phyloP scores from a whole-genome alignment of 2,888 invertebrate genomes.

The Linyphia triangularis region DNA sequence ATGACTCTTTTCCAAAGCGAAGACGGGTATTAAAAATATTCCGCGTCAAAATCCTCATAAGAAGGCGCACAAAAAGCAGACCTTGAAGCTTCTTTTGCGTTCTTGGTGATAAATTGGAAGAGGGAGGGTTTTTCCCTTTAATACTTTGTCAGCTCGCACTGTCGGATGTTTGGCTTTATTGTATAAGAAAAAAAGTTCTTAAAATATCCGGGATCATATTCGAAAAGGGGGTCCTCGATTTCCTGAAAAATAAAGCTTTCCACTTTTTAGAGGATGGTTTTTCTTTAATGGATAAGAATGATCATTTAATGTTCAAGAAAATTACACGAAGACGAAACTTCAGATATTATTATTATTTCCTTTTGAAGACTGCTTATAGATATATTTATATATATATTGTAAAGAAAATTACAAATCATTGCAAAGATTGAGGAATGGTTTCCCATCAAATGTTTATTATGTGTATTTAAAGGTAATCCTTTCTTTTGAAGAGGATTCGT shows the following conservation, averaged over 20 bases:
- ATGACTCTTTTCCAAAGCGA: not conserved
- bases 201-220: slow-evolving; percentile 7
- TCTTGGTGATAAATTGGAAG: slow-evolving; percentile 7
- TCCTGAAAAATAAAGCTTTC: no score
- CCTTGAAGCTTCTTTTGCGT: not conserved
- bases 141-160: not conserved
- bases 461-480: not conserved
- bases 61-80: not conserved
- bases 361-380: no score
- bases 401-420: no score
- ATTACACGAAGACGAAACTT: not conserved
- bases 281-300: not conserved
- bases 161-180: slow-evolving; percentile 17
- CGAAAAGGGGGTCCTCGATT: not conserved
- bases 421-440: not conserved
- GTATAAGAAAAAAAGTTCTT: not conserved
- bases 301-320: not conserved
- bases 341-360: no score
- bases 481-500: not conserved
- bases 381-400: no score
- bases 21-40: slow-evolving; percentile 33
- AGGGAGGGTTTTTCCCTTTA: not conserved
- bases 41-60: not conserved
- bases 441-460: not conserved
- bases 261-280: not conserved